Base-by-base conservation (phyloP, 2,113 vertebrate genomes). In the Silurus asotus region DNA sequence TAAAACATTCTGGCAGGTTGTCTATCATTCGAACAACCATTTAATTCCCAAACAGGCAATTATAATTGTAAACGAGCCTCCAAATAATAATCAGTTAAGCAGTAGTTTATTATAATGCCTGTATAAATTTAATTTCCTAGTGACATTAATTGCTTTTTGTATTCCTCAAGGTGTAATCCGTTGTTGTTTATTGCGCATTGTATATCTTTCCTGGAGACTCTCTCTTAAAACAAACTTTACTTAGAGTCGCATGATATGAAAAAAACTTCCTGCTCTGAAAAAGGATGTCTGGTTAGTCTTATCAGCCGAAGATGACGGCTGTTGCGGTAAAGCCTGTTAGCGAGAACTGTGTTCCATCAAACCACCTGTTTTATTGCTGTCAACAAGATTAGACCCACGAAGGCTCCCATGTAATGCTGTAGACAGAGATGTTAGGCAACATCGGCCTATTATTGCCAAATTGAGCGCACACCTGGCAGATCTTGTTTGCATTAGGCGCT, bases 391-490 rank as follows among this genome's bases (percentile, higher is more conserved):
- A 90, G 88, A 92, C 93, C 92, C 80, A 81, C 89, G 75, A 20
- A 53, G 78, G 70, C 88, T 89, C 82, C 81, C 81, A 37, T 28
- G 84, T 92, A 90, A 92, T 92, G 89, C 86, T 88, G 90, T 90
- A 81, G 87, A 91, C 87, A 23, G 87, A 90, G 89, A 89, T 28
- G 25, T 92, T 92, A 84, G 84, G 82, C 76, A 86, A 81, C 90
- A 87, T 89, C 5, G 17, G 86, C 90, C 90, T 88, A 94, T 95
- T 89, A 93, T 92, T 87, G 87, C 86, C 92, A 92, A 92, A 94
- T 92, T 94, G 88, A 76, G 79, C 83, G 56, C 87, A 88, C 87
- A 87, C 77, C 88, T 90, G 90, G 88, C 90, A 92, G 90, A 84
- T 91, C 76, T 93, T 89, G 89, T 91, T 90, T 91, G 93, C 90